Base-by-base conservation (phyloP, 2,797 vertebrate genomes). In the Serranus cabrilla region DNA sequence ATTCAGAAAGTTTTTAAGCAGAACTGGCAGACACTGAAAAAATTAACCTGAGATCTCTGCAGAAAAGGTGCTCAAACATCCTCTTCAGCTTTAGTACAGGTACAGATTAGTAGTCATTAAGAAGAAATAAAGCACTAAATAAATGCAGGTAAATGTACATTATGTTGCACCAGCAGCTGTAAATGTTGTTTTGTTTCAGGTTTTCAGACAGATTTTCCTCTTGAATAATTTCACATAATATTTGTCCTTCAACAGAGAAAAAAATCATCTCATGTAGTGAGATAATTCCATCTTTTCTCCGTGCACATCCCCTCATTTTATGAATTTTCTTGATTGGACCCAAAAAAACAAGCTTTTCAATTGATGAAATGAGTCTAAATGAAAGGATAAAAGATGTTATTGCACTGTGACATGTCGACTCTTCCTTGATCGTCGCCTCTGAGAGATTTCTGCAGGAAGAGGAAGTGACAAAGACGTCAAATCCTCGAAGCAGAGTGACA, bases 341-440 rank as follows among this genome's bases (percentile, higher is more conserved):
- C 1, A 39, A 40, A 11, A 40, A 40, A 12, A 40, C 7, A 40
- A 40, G 39, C 11, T 40, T 40, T 40, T 13, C 37, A n/a, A n/a
- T n/a, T n/a, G n/a, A n/a, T 31, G 27, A 31, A 31, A 31, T 31
- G 3, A 34, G 34, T 49, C 20, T 52, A 23, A 17, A 25, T 40
- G 18, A 47, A 1, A 50, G 39, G 13, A n/a, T 27, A 9, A 60
- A 43, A 58, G 43, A 46, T 16, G 27, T 42, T 39, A 9, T 67
- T 60, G n/a, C 49, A 4, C 66, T 5, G 46, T 1, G 2, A 21
- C 72, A 58, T 13, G 51, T 37, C 23, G 11, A 31, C 50, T 65
- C 25, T 25, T 46, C 74, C 84, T 81, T 85, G 83, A 90, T 90
- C 82, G 49, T 9, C 27, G 73, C 75, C 68, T 71, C 52, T n/a